Conservation (phyloP, 2,888 invertebrate genomes). For the Rhagium mordax region DNA sequence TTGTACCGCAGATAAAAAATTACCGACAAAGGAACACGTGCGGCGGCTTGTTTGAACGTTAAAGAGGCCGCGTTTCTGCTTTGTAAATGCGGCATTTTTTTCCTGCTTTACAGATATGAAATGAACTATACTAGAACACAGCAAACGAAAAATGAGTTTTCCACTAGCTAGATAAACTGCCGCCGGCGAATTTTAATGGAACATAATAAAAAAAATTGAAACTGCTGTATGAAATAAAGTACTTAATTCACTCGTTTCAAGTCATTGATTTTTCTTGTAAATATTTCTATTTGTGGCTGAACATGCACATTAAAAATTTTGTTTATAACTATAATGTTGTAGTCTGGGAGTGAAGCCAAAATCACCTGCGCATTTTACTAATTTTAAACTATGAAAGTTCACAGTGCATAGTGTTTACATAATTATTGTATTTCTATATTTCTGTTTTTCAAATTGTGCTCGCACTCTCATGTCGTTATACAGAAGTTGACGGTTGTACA, state of each 20-base stretch:
- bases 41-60: too few species aligned
- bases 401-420: not conserved
- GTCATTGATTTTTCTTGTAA: not conserved
- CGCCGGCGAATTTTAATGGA: not conserved
- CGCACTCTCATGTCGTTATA: not conserved
- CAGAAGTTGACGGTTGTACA: too few species aligned
- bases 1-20: too few species aligned
- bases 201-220: not conserved
- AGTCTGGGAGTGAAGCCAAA: slow-evolving; percentile 6
- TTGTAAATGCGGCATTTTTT: too few species aligned
- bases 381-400: slow-evolving; percentile 3
- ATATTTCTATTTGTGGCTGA: not conserved
- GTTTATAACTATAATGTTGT: not conserved
- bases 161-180: not conserved
- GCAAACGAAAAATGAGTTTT: not conserved
- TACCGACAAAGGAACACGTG: too few species aligned
- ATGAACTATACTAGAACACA: too few species aligned
- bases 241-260: not conserved
- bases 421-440: not conserved
- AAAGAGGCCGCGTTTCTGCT: too few species aligned
- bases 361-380: slow-evolving; percentile 30
- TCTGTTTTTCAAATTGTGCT: not conserved
- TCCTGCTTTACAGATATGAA: too few species aligned
- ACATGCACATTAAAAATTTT: not conserved
- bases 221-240: not conserved